These are phyloP conservation scores for Leuciscus idus DNA, from an alignment of 2,113 vertebrate genomes.

Conservation along the genomic window DNA sequence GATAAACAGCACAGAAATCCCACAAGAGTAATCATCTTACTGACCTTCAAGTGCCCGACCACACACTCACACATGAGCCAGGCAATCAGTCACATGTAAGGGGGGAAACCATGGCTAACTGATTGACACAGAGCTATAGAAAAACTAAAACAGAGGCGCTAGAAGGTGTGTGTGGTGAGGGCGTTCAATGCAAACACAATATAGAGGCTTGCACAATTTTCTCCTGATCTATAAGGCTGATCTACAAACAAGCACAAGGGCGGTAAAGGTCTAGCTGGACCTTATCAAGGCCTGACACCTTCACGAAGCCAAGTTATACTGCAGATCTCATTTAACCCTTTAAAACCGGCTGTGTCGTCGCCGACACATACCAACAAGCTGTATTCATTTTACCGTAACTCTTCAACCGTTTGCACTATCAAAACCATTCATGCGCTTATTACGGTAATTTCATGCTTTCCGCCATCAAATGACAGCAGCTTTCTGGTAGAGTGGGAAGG, in stretches of 20 bases:
- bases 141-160: background rate
- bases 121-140: conserved; percentile 7
- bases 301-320: background rate
- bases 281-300: conserved; percentile 1
- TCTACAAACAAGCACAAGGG: conserved; percentile 29
- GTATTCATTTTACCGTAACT: too few species aligned
- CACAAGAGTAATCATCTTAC: conserved; percentile 24
- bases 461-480: too few species aligned
- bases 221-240: conserved; percentile 28
- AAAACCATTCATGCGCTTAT: too few species aligned
- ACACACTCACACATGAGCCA: background rate
- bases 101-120: background rate
- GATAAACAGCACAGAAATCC: conserved; percentile 19
- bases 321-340: background rate
- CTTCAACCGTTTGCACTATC: too few species aligned
- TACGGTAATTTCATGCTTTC: too few species aligned
- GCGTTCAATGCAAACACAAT: conserved; percentile 4
- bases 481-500: too few species aligned
- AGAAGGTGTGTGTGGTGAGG: background rate
- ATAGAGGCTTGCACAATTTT: conserved; percentile 7
- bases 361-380: too few species aligned
- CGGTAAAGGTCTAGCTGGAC: background rate
- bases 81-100: background rate
- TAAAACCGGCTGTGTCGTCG: too few species aligned
- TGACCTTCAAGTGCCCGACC: conserved; percentile 46